Conservation (phyloP, 2,113 vertebrate genomes). For the Lucifuga dentata region DNA sequence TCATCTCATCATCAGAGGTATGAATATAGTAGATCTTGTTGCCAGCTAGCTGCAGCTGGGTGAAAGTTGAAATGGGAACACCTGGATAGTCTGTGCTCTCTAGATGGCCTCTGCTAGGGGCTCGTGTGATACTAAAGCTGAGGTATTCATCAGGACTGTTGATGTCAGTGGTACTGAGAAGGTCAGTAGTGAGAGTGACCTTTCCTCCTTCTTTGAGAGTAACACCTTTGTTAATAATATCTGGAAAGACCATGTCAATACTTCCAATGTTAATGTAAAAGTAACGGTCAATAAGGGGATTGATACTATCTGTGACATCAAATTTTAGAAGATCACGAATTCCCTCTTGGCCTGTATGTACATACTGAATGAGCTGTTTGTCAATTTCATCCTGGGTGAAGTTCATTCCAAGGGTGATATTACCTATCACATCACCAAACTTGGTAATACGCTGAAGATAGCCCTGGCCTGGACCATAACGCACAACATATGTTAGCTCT, state of each 20-base stretch:
- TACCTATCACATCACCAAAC: slow-evolving; percentile 81
- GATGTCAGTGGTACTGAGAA: slow-evolving; percentile 95
- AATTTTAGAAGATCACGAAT: slow-evolving; percentile 95
- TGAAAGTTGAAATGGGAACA: slow-evolving; percentile 91
- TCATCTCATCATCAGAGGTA: slow-evolving; percentile 94
- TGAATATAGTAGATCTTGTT: slow-evolving; percentile 98
- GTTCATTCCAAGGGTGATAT: slow-evolving; percentile 93
- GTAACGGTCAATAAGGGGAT: slow-evolving; percentile 95
- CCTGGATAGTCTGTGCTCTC: slow-evolving; percentile 91
- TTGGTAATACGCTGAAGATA: slow-evolving; percentile 84
- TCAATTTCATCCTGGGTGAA: slow-evolving; percentile 95
- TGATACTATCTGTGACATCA: slow-evolving; percentile 94
- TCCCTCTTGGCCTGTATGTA: slow-evolving; percentile 90
- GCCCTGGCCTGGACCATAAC: slow-evolving; percentile 89
- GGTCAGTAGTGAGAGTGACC: slow-evolving; percentile 94
- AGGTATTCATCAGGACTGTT: slow-evolving; percentile 96
- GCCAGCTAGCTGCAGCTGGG: slow-evolving; percentile 94
- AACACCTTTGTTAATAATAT: slow-evolving; percentile 96
- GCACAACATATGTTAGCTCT: slow-evolving; percentile 87
- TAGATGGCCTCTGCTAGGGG: slow-evolving; percentile 92
- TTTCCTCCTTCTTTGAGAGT: slow-evolving; percentile 94
- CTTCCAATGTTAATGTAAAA: slow-evolving; percentile 93
- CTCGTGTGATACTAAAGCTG: slow-evolving; percentile 92
- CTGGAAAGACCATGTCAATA: slow-evolving; percentile 93
- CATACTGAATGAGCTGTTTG: slow-evolving; percentile 88